These are phyloP conservation scores for Parotocinclus haroldoi DNA, from an alignment of 2,797 vertebrate species.

Conservation along the genomic window DNA sequence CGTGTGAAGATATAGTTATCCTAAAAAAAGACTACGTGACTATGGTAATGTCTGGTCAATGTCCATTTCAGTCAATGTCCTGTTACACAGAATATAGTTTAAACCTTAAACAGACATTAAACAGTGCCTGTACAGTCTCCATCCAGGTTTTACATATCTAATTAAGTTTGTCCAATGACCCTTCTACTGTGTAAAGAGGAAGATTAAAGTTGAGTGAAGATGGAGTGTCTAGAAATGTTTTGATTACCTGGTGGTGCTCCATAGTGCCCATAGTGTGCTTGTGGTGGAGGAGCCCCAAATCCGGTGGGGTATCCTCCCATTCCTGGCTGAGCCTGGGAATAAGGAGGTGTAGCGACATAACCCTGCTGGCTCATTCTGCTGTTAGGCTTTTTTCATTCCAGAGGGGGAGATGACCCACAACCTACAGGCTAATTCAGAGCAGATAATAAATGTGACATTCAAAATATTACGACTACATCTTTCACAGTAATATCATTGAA, in stretches of 20 bases:
- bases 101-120: too few relatives aligned
- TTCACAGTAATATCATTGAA: not conserved
- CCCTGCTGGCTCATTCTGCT: conserved; percentile 90
- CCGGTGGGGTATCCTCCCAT: conserved; percentile 80
- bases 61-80: too few relatives aligned
- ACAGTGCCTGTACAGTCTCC: too few relatives aligned
- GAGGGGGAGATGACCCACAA: conserved; percentile 41
- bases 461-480: too few relatives aligned
- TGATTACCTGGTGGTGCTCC: conserved; percentile 65
- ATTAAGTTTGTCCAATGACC: too few relatives aligned
- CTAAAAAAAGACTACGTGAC: too few relatives aligned
- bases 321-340: conserved; percentile 87
- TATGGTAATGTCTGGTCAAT: too few relatives aligned
- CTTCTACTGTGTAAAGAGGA: too few relatives aligned
- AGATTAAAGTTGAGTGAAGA: conserved; percentile 60
- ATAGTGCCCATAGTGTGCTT: conserved; percentile 82
- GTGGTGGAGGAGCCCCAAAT: conserved; percentile 70
- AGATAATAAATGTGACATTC: not conserved
- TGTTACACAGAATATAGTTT: too few relatives aligned
- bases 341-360: conserved; percentile 87
- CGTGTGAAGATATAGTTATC: too few relatives aligned
- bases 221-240: too few relatives aligned
- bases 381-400: conserved; percentile 66
- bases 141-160: too few relatives aligned
- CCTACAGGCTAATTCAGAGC: conserved; percentile 39